Percentiles rank a stretch among this genome's conserved stretches.
phyloP scores from a whole-genome alignment of 2,888 invertebrate genomes.

The Rutpela maculata region DNA sequence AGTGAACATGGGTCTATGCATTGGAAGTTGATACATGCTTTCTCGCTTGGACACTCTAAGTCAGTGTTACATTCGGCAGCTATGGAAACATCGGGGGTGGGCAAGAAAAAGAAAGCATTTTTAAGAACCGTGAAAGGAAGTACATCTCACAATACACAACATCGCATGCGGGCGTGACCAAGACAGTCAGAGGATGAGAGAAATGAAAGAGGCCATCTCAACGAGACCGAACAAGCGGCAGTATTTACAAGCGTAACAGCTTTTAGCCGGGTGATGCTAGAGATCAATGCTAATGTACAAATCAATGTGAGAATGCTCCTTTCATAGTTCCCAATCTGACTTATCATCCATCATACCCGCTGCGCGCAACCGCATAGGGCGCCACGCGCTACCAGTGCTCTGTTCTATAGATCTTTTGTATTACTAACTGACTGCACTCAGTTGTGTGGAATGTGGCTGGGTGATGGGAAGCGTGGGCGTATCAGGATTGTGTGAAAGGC shows the following conservation, averaged over 20 bases:
- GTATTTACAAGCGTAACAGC: slow-evolving; percentile 78
- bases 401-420: slow-evolving; percentile 38
- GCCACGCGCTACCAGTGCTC: slow-evolving; percentile 52
- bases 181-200: slow-evolving; percentile 74
- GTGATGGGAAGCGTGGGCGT: slow-evolving; percentile 61
- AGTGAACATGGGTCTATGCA: slow-evolving; percentile 94
- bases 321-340: slow-evolving; percentile 88
- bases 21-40: slow-evolving; percentile 92
- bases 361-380: slow-evolving; percentile 61
- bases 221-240: slow-evolving; percentile 75
- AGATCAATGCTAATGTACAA: slow-evolving; percentile 67
- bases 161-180: slow-evolving; percentile 79
- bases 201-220: slow-evolving; percentile 74
- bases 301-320: slow-evolving; percentile 84
- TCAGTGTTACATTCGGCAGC: slow-evolving; percentile 89
- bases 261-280: slow-evolving; percentile 66
- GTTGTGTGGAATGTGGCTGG: slow-evolving; percentile 70
- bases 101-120: slow-evolving; percentile 81
- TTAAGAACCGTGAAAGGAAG: slow-evolving; percentile 93
- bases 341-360: slow-evolving; percentile 71
- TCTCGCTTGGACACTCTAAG: slow-evolving; percentile 93
- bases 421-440: slow-evolving; percentile 52
- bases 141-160: slow-evolving; percentile 74
- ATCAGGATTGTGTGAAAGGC: slow-evolving; percentile 70
- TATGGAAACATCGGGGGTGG: slow-evolving; percentile 68